A percentile compares a stretch with the other conserved stretches of the same genome.
These are phyloP conservation scores for Melanotaenia nigrans DNA, from an alignment of 2,797 vertebrate species.

Conservation along the genomic window DNA sequence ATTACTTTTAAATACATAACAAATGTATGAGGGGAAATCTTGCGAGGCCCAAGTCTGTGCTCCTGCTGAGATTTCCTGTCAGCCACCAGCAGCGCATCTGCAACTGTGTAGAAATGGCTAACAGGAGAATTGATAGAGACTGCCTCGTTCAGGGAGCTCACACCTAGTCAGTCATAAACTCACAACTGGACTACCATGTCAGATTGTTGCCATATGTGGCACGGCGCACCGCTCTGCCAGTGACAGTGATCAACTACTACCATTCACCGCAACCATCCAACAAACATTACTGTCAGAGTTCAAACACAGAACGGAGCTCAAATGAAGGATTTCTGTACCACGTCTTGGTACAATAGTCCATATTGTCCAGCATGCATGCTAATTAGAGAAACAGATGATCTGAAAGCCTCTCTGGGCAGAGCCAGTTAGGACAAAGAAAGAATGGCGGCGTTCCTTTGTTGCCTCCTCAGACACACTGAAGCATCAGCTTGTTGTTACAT, in stretches of 20 bases:
- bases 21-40: conserved; percentile 35
- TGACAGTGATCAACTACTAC: conserved; percentile 83
- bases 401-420: conserved; percentile 55
- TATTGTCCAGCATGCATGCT: conserved; percentile 65
- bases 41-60: conserved; percentile 51
- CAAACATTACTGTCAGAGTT: conserved; percentile 73
- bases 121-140: conserved; percentile 76
- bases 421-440: conserved; percentile 66
- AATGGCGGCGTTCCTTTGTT: conserved; percentile 68
- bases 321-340: conserved; percentile 56
- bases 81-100: conserved; percentile 62
- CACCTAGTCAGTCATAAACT: conserved; percentile 82
- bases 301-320: conserved; percentile 62
- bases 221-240: conserved; percentile 75
- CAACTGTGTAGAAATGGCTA: conserved; percentile 52
- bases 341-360: conserved; percentile 37
- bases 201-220: conserved; percentile 88
- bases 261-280: conserved; percentile 73
- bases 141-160: conserved; percentile 72
- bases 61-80: conserved; percentile 72
- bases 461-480: conserved; percentile 70
- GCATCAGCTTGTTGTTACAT: conserved; percentile 80
- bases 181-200: conserved; percentile 80
- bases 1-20: conserved; percentile 43
- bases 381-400: conserved; percentile 76